Evolutionary conservation across 2,888 invertebrate genomes (phyloP).

Genomic region (Labia minor): DNA sequence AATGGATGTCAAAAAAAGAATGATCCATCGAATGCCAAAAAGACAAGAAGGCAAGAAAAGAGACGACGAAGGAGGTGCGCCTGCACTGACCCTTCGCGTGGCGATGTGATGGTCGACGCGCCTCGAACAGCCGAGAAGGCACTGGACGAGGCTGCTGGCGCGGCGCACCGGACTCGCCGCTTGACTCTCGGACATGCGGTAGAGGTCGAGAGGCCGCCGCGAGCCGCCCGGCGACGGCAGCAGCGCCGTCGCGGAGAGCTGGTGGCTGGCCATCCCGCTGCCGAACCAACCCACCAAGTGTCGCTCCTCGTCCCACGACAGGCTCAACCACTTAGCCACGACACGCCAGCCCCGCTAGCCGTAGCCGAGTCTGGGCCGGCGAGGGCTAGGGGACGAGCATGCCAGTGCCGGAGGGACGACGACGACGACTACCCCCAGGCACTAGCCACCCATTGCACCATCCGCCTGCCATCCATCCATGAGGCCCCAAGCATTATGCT

Average conservation of each 20-base stretch:
- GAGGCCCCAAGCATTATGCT: no score
- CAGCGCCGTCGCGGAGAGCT: conserved; percentile 70
- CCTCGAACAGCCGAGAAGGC: conserved; percentile 64
- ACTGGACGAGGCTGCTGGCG: conserved; percentile 53
- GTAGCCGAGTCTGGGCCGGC: not conserved
- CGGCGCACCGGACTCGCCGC: conserved; percentile 32
- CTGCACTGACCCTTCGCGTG: conserved; percentile 59
- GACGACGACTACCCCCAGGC: not conserved
- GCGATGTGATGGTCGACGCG: conserved; percentile 69
- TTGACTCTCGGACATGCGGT: conserved; percentile 47
- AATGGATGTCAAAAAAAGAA: no score
- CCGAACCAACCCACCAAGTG: conserved; percentile 25
- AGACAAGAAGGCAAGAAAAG: no score
- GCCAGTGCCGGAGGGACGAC: not conserved
- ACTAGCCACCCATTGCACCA: not conserved
- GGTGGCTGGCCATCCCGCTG: conserved; percentile 68
- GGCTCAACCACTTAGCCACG: not conserved
- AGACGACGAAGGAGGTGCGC: no score
- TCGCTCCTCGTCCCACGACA: not conserved
- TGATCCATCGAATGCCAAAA: no score
- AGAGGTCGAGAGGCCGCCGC: conserved; percentile 61
- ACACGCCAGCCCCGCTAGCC: not conserved
- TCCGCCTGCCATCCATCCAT: not conserved
- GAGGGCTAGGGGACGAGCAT: not conserved
- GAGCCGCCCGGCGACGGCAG: conserved; percentile 68